Base-by-base conservation (phyloP, 2,113 vertebrate genomes). In the Panurus biarmicus region DNA sequence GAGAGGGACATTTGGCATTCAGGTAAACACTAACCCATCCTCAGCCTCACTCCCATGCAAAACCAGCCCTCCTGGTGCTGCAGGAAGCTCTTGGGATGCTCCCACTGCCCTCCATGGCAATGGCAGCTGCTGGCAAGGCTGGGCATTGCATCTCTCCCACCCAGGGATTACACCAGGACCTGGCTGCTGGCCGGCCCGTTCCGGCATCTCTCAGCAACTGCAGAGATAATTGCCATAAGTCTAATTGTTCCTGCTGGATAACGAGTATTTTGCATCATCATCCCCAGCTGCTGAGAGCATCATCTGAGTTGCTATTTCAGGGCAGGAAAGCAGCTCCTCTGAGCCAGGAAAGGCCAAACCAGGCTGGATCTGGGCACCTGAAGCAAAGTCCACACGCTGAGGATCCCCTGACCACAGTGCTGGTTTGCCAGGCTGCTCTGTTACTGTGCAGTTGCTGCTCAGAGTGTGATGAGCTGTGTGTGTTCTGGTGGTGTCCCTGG, bases 171-270 rank as follows among this genome's bases (percentile, higher is more conserved):
- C n/a, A 33, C 12, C 4, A 3, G 77, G 72, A 78, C 53, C 85
- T 48, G 76, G 62, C 54, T 74, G 44, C 66, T 0, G 13, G 42
- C 82, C 5, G 23, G 81, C 69, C 92, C 1, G 0, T 87, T 87
- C 90, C 61, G 1, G 95, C 50, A 54, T 83, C 91, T 95, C 93
- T 69, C 83, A 61, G 88, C 91, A 85, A 74, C 91, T 82, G 90
- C 54, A 38, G 45, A 90, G 96, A 94, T 97, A 97, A 96, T 96
- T 97, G 94, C 95, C 79, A 9, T 89, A 86, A 95, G 83, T 95
- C 95, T 97, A 89, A 97, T 94, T 93, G 86, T 95, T 94, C 86
- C 96, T 95, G 95, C 95, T 93, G 90, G 95, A 93, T 97, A 97
- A 97, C 2, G 71, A 96, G 85, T 58, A 24, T 84, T 69, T 88